Base-by-base conservation (phyloP, 2,113 vertebrate species). In the Erinaceus europaeus region DNA sequence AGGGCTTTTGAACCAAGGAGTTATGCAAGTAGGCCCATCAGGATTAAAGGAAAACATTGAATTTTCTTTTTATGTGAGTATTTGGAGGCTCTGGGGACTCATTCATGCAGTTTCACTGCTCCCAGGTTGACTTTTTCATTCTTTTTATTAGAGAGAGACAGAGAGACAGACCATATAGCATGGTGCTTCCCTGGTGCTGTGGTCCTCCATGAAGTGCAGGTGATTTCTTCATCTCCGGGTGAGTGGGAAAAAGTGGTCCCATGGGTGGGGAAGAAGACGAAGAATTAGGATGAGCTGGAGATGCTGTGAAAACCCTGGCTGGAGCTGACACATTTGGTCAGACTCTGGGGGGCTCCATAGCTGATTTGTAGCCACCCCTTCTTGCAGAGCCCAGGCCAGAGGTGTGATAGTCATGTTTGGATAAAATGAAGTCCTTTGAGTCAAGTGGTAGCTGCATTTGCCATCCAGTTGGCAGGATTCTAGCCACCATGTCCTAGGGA, bases 291-390 rank as follows among this genome's bases (percentile, higher is more conserved):
- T 55, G 40, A 57, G 14, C 64, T 2, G 27, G 29, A 44, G 4
- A 11, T 17, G 44, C 20, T 21, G n/a, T 14, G 48, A 52, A 55
- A 64, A 10, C 40, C 0, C 34, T 64, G 55, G 55, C 42, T 29
- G 23, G 53, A 65, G 57, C 42, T 6, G 0, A 17, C 42, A 50
- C 0, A 0, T 20, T 25, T 9, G 9, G 25, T 38, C 17, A 5
- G 53, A 44, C 57, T n/a, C 21, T 69, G 23, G 32, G 38, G 6
- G 32, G 3, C 29, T 29, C 18, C 8, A 1, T 9, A 29, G 46
- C 32, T 38, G 61, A 64, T 38, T 64, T 9, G 3, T 8, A n/a
- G 32, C 13, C 2, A 9, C 9, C 65, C 46, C 27, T 29, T n/a
- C 21, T 34, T 11, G 34, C 11, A 42, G 12, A 36, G 71, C 18